Conservation (phyloP, 92 coral and sea anemone genomes). For the Zoanthus solanderi region DNA sequence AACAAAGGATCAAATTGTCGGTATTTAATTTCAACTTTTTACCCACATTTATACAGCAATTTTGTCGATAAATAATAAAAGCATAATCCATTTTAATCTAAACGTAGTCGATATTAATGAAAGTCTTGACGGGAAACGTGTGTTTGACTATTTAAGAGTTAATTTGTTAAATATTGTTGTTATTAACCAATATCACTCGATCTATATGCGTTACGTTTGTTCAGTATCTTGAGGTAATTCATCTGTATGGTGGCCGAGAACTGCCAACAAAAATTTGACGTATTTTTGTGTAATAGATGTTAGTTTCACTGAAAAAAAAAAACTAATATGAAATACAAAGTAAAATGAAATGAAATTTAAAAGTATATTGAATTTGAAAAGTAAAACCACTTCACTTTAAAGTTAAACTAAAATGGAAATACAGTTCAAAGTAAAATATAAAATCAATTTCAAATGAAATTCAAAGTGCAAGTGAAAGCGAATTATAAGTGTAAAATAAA, state of each 20-base stretch:
- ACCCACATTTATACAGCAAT: neutral
- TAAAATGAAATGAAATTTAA: no score
- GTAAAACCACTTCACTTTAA: no score
- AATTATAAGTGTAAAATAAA: neutral
- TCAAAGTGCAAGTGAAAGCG: neutral
- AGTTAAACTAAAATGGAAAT: no score
- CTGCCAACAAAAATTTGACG: no score
- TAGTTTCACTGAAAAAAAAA: no score
- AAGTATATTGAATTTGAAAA: no score
- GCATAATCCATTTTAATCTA: neutral
- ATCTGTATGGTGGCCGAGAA: no score
- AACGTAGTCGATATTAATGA: neutral
- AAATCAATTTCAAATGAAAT: no score
- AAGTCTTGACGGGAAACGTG: neutral
- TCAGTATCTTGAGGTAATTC: no score
- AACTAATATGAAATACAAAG: no score
- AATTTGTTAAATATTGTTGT: neutral
- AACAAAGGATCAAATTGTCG: neutral
- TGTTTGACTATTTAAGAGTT: neutral
- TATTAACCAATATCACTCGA: slow-evolving; percentile 20
- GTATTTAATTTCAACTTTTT: neutral
- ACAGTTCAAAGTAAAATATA: no score
- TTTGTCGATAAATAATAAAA: neutral
- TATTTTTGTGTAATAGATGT: no score
- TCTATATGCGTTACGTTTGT: neutral